Base-by-base conservation (phyloP, 2,113 vertebrate genomes). In the Bufo bufo region DNA sequence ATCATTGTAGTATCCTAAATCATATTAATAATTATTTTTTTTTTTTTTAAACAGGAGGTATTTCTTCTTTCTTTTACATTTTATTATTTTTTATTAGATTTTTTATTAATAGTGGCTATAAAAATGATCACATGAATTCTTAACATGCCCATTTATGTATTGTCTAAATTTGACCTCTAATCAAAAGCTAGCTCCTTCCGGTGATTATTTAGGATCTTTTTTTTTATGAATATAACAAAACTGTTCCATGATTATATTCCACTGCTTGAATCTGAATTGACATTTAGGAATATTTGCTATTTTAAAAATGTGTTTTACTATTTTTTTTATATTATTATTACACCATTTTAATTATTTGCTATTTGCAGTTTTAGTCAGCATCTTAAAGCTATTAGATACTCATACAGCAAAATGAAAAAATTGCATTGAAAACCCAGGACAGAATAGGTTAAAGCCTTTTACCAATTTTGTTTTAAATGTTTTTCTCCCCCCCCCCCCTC, bases 391-490 rank as follows among this genome's bases (percentile, higher is more conserved):
- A 33, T 33, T 33, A 2, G 23, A 2, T 23, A 43, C 43, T 13
- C 13, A 12, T 16, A 75, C 49, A 19, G 4, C 43, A 6, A 75
- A 12, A 75, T 49, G 33, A 49, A 17, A 75, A 6, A 75, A 16
- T 3, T 7, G 12, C 8, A 20, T 63, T 17, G 3, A 43, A 72
- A 14, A 72, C 6, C 14, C 75, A 12, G 61, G n/a, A 20, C 49
- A 19, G 4, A 63, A 71, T 19, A 77, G 54, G 85, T 87, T 87
- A 87, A 87, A 79, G n/a, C 23, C 49, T 17, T 80, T 79, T 71
- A 78, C 43, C 43, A 93, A 92, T 94, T 95, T 94, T 95, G 96
- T 96, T 95, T 97, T 65, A 96, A 94, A 94, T 92, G 94, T 92
- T 94, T 74, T 47, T 45, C 16, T 72, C 45, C 95, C 93, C 96